These are phyloP conservation scores for Noctua comes DNA, from an alignment of 2,888 invertebrate genomes.

Conservation along the genomic window DNA sequence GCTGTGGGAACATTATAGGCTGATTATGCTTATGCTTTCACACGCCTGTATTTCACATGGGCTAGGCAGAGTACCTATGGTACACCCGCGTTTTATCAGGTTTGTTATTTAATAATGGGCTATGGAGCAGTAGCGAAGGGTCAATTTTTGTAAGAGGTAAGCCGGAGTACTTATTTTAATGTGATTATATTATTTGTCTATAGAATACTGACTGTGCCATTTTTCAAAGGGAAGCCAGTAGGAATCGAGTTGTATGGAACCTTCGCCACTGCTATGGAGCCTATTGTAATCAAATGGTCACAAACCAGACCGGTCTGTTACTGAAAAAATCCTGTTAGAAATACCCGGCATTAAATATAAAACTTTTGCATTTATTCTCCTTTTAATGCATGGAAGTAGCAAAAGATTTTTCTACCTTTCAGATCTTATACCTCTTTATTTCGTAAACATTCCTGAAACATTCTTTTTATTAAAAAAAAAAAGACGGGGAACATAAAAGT, in stretches of 20 bases:
- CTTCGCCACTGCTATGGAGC: neutral
- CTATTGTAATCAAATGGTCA: neutral
- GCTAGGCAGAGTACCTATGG: neutral
- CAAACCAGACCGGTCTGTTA: neutral
- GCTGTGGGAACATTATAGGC: too few relatives aligned
- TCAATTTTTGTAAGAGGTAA: too few relatives aligned
- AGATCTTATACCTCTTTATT: slow-evolving; percentile 54
- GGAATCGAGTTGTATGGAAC: too few relatives aligned
- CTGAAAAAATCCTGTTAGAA: neutral
- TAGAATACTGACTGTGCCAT: too few relatives aligned
- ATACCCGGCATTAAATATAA: neutral
- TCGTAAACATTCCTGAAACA: slow-evolving; percentile 46
- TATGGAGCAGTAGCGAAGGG: too few relatives aligned
- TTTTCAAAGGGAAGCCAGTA: too few relatives aligned
- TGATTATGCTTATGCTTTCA: too few relatives aligned
- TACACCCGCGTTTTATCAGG: neutral
- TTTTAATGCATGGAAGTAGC: slow-evolving; percentile 49
- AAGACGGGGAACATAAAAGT: slow-evolving; percentile 18
- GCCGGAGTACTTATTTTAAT: too few relatives aligned
- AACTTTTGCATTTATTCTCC: slow-evolving; percentile 34
- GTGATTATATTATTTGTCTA: too few relatives aligned
- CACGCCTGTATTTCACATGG: neutral
- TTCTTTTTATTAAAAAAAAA: slow-evolving; percentile 4
- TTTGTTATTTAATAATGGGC: neutral
- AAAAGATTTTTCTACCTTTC: slow-evolving; percentile 58